These are phyloP conservation scores for Porites lobata DNA, from an alignment of 92 coral and sea anemone species.

Conservation along the genomic window DNA sequence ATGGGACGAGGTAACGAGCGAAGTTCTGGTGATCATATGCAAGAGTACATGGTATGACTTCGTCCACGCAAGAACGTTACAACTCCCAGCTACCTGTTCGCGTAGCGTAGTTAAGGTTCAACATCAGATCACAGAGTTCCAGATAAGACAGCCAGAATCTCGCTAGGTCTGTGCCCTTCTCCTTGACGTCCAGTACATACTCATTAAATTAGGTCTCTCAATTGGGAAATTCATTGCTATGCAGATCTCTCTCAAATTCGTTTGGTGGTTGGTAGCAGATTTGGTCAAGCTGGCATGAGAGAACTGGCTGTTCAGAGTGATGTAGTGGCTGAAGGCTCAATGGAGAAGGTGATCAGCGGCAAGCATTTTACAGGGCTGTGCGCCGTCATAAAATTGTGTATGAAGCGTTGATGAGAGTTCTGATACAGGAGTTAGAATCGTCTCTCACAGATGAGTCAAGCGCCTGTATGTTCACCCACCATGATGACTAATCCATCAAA, in stretches of 20 bases:
- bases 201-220: slow-evolving; percentile 39
- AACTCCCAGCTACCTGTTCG: slow-evolving; percentile 76
- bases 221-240: slow-evolving; percentile 25
- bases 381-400: slow-evolving; percentile 33
- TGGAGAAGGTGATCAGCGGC: slow-evolving; percentile 52
- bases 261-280: slow-evolving; percentile 69
- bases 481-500: slow-evolving; percentile 64
- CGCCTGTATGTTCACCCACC: slow-evolving; percentile 54
- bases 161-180: slow-evolving; percentile 63
- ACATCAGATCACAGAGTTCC: slow-evolving; percentile 57
- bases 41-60: slow-evolving; percentile 73
- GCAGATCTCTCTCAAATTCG: slow-evolving; percentile 58
- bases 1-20: slow-evolving; percentile 55
- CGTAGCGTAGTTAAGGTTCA: slow-evolving; percentile 70
- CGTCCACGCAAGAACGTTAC: slow-evolving; percentile 72
- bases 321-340: slow-evolving; percentile 15
- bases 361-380: slow-evolving; percentile 57
- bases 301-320: slow-evolving; percentile 21
- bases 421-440: slow-evolving; percentile 1
- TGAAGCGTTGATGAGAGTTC: slow-evolving; percentile 40
- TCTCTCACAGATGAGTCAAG: slow-evolving; percentile 1
- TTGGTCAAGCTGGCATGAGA: slow-evolving; percentile 80
- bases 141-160: slow-evolving; percentile 69
- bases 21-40: slow-evolving; percentile 81
- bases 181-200: slow-evolving; percentile 52